Conservation (phyloP, 2,888 invertebrate species). For the Scrobipalpa atriplicella region DNA sequence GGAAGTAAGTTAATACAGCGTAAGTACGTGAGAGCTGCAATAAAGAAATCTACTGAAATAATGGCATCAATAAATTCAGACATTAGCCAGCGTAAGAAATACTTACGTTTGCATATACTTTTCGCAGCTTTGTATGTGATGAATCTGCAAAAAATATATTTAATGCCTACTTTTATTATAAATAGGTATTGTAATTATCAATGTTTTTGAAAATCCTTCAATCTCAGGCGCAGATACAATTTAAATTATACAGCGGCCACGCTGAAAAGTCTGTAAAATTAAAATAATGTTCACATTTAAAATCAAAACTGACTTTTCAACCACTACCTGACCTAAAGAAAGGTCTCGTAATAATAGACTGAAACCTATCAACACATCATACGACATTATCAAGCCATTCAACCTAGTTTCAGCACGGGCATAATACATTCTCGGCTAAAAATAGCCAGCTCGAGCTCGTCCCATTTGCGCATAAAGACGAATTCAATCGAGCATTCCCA, state of each 20-base stretch:
- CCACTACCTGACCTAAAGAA: too few relatives aligned
- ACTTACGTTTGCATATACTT: neutral
- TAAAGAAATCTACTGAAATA: slow-evolving; percentile 44
- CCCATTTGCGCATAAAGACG: slow-evolving; percentile 5
- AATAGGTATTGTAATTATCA: neutral
- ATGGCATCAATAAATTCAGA: slow-evolving; percentile 33
- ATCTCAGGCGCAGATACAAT: too few relatives aligned
- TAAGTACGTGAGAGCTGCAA: slow-evolving; percentile 48
- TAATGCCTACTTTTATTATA: neutral
- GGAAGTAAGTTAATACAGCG: slow-evolving; percentile 52
- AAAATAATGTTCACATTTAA: too few relatives aligned
- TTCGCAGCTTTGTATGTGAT: too few relatives aligned
- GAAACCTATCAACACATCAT: too few relatives aligned
- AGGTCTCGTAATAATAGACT: too few relatives aligned
- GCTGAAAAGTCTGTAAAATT: too few relatives aligned
- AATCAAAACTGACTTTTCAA: too few relatives aligned
- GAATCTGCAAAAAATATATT: too few relatives aligned
- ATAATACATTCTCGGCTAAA: neutral
- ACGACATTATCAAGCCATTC: neutral
- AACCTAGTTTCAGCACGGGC: neutral
- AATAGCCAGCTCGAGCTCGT: neutral
- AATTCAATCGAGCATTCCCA: slow-evolving; percentile 6
- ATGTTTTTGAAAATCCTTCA: too few relatives aligned
- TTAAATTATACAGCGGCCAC: too few relatives aligned
- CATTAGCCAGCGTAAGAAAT: slow-evolving; percentile 23